Evolutionary conservation across 2,113 vertebrate species (phyloP), one percentile per base, ranked within the genome.

Genomic region (Caloenas nicobarica): DNA sequence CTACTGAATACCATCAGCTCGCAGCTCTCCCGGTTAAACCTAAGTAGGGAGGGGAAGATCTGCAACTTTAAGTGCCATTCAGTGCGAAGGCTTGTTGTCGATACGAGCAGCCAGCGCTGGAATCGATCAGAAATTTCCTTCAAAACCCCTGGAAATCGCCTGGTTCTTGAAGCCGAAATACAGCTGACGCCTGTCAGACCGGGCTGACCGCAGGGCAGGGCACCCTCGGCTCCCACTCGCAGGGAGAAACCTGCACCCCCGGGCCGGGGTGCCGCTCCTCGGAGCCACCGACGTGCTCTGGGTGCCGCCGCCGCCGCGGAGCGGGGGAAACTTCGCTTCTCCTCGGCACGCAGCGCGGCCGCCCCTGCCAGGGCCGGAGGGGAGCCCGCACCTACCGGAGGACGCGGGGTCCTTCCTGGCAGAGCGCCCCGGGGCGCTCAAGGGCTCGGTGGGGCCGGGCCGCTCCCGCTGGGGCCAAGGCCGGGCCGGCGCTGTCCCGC

Each of bases 131-230:
- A 25, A n/a, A 50, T 42, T n/a, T 26, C 46, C 22, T 1, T 19
- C n/a, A 22, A 29, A 24, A 7, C 58, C n/a, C 40, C 31, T 1
- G n/a, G 38, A 61, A 54, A 13, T 21, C 24, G 18, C 22, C 18
- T 53, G 58, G 16, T 1, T 50, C 15, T 11, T 2, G 29, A 5
- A 28, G n/a, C 38, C 56, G 51, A 14, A n/a, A 6, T 1, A 15
- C 18, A 46, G 10, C 29, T 2, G 54, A 0, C 1, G 56, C 0
- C 78, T 5, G 40, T 5, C 48, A 2, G 46, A 4, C 11, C 0
- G 25, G 25, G 15, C 65, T 6, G 38, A 1, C 64, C 0, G 38
- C 57, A 5, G 38, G 31, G 14, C 66, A n/a, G 65, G 24, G 42
- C 34, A 3, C 18, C 24, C 53, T 10, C 1, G 53, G 2, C 61